Evolutionary conservation across 2,888 invertebrate genomes (phyloP).

Genomic region (Sussaba pulchella): DNA sequence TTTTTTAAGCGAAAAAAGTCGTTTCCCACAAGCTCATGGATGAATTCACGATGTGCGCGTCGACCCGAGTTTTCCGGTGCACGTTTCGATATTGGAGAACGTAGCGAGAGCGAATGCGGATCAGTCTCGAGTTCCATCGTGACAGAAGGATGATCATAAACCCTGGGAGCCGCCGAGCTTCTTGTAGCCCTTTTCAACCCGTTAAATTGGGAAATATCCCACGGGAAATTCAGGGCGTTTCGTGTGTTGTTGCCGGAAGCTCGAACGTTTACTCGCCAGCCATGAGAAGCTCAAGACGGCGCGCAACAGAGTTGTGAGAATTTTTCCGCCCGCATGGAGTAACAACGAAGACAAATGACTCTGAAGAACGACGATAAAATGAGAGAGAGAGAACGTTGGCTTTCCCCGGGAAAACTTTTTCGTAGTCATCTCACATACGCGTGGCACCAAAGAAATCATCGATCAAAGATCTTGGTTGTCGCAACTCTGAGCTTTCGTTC

Average conservation of each 20-base stretch:
- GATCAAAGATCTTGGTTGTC: conserved; percentile 66
- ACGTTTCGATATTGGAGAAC: neutral
- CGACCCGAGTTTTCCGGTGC: neutral
- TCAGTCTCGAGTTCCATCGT: conserved; percentile 37
- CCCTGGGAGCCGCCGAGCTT: conserved; percentile 28
- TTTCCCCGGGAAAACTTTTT: neutral
- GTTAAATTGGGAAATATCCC: conserved; percentile 79
- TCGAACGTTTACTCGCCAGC: conserved; percentile 59
- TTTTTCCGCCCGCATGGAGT: conserved; percentile 33
- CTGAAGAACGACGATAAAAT: conserved; percentile 20
- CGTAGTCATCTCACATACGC: conserved; percentile 32
- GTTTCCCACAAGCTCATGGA: neutral
- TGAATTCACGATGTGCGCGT: neutral
- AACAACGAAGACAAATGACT: conserved; percentile 74
- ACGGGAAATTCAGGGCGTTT: conserved; percentile 75
- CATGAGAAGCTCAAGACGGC: neutral
- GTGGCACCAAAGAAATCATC: conserved; percentile 71
- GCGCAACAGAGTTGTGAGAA: conserved; percentile 15
- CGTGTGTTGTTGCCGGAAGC: conserved; percentile 67
- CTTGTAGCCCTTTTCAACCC: conserved; percentile 67
- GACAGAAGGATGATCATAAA: conserved; percentile 29
- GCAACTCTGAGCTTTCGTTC: neutral
- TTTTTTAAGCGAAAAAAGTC: neutral
- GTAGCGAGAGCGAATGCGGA: conserved; percentile 7
- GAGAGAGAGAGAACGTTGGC: conserved; percentile 17